Evolutionary conservation across 2,888 invertebrate genomes (phyloP).

Genomic region (Geotrupes spiniger): DNA sequence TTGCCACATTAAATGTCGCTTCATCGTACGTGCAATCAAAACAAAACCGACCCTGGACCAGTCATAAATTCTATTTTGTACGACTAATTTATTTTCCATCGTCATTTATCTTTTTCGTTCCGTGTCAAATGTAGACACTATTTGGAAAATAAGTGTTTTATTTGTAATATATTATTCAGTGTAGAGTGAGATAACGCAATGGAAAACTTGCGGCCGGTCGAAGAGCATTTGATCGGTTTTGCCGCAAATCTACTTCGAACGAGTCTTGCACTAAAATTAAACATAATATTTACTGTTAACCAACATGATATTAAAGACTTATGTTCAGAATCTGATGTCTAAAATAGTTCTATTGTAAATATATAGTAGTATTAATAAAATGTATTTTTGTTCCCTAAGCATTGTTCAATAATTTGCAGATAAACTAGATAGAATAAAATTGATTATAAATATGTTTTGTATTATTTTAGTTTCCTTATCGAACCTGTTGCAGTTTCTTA

Average conservation of each 20-base stretch:
- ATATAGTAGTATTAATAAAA: constrained; percentile 40
- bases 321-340: constrained; percentile 40
- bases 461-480: no score
- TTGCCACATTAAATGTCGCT: no score
- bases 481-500: no score
- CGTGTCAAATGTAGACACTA: constrained; percentile 10
- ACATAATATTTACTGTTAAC: constrained; percentile 34
- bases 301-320: constrained; percentile 37
- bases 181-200: constrained; percentile 13
- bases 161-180: constrained; percentile 15
- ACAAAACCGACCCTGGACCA: constrained; percentile 10
- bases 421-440: constrained; percentile 33
- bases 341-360: constrained; percentile 42
- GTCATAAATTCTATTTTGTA: constrained; percentile 12
- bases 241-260: no score
- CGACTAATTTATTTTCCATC: constrained; percentile 11
- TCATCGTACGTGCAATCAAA: no score
- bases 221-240: constrained; percentile 7
- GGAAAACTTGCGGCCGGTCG: constrained; percentile 6
- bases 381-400: constrained; percentile 42
- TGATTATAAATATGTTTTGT: constrained; percentile 24
- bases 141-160: constrained; percentile 16
- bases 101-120: constrained; percentile 4
- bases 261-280: constrained; percentile 18
- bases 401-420: constrained; percentile 34